Base-by-base conservation (phyloP, 2,797 vertebrate species). In the Geotrypetes seraphini region DNA sequence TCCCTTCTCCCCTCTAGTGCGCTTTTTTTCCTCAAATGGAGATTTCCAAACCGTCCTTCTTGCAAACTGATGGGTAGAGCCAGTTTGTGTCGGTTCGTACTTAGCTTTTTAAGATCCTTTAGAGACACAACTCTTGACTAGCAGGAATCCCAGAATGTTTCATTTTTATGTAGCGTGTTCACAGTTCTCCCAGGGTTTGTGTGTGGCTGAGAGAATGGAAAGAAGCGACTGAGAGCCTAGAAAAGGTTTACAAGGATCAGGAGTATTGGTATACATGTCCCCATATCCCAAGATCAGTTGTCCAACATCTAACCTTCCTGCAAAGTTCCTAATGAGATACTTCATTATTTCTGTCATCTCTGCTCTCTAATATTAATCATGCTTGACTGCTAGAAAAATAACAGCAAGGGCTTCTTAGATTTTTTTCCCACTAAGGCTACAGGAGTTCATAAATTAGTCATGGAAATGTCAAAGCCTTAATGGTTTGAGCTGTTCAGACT, bases 311-410 rank as follows among this genome's bases (percentile, higher is more conserved):
- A 32, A 47, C 43, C 43, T 51, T 47, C 39, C 42, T 28, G 43
- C 39, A 36, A 25, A 20, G 23, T 33, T 25, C 36, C 33, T 48
- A 47, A 47, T 33, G 43, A 50, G 53, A 46, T 33, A 28, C 28
- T 53, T 32, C 22, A 24, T 58, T 48, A 50, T 52, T 46, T 40
- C 39, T 42, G 46, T 36, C 37, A 47, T 35, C 37, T 36, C 33
- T 34, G 26, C 22, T 28, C 10, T 9, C 20, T 35, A 39, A 36
- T 32, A 46, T 56, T 32, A 43, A 51, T 54, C 44, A 47, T 43
- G 33, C 19, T 22, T 2, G 4, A 37, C 22, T 14, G 43, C 28
- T 8, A 43, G 35, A 36, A 22, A 43, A 44, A 47, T 29, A 43
- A 24, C 37, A 13, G 25, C 12, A 5, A 34, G 22, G 32, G 19